phyloP scores from a whole-genome alignment of 2,888 invertebrate species.

The Sinelater perroti region DNA sequence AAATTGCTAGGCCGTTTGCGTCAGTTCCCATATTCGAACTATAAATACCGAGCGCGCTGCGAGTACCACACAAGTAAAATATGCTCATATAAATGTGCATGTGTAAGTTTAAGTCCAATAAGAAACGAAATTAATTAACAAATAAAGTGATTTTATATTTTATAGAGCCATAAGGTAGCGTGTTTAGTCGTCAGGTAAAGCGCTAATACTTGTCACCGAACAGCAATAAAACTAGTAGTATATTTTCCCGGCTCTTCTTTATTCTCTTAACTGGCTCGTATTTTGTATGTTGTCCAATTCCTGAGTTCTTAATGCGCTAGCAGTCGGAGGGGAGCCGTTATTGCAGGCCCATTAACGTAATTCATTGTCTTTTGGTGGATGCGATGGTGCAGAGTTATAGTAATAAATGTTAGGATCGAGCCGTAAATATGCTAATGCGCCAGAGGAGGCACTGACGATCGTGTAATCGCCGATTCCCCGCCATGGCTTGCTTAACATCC shows the following conservation, averaged over 20 bases:
- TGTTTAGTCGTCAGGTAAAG: conserved; percentile 57
- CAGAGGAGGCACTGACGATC: conserved; percentile 33
- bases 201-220: conserved; percentile 59
- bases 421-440: conserved; percentile 44
- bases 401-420: conserved; percentile 44
- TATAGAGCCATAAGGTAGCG: conserved; percentile 54
- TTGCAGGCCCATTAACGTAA: conserved; percentile 59
- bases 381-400: conserved; percentile 45
- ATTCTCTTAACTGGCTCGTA: conserved; percentile 61
- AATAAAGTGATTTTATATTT: conserved; percentile 59
- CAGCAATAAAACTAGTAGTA: conserved; percentile 58
- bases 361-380: conserved; percentile 57
- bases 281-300: conserved; percentile 59
- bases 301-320: conserved; percentile 58
- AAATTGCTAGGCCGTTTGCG: conserved; percentile 14
- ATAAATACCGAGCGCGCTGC: conserved; percentile 5
- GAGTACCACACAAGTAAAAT: conserved; percentile 21
- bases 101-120: conserved; percentile 47
- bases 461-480: conserved; percentile 34
- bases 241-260: conserved; percentile 58
- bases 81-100: conserved; percentile 14
- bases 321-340: conserved; percentile 57
- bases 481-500: conserved; percentile 28
- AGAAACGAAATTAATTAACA: conserved; percentile 59
- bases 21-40: conserved; percentile 10